Evolutionary conservation across 2,797 vertebrate genomes (phyloP).

Genomic region (Notoglanidium macrostoma): DNA sequence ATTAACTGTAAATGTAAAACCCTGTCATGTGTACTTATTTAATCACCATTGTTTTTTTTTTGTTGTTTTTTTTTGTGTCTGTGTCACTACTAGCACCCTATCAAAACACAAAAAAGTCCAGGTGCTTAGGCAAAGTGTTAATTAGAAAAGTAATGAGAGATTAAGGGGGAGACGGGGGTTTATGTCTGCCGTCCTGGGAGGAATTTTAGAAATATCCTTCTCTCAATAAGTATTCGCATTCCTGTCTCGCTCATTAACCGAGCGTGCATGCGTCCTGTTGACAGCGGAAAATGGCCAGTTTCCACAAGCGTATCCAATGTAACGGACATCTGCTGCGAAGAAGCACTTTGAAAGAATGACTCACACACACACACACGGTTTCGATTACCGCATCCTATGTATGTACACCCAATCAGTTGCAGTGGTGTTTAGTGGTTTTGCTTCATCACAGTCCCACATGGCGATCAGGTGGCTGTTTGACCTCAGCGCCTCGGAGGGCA

Average conservation of each 20-base stretch:
- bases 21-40: not conserved
- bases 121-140: not conserved
- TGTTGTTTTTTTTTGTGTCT: too few relatives aligned
- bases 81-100: too few relatives aligned
- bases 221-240: slow-evolving; percentile 7
- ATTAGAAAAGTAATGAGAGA: not conserved
- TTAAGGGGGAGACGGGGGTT: not conserved
- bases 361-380: slow-evolving; percentile 15
- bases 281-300: slow-evolving; percentile 6
- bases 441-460: slow-evolving; percentile 29
- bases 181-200: not conserved
- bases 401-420: slow-evolving; percentile 1
- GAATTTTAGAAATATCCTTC: slow-evolving; percentile 10
- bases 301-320: not conserved
- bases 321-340: not conserved
- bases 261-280: slow-evolving; percentile 21
- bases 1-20: not conserved
- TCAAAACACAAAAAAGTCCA: too few relatives aligned
- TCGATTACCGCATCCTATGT: not conserved
- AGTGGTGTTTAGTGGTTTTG: slow-evolving; percentile 17
- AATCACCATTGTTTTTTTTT: not conserved
- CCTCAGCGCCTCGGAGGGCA: slow-evolving; percentile 22
- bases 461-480: slow-evolving; percentile 40
- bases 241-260: not conserved
- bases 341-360: slow-evolving; percentile 11